phyloP scores from a whole-genome alignment of 2,113 vertebrate species.

The Cyrtonyx montezumae region DNA sequence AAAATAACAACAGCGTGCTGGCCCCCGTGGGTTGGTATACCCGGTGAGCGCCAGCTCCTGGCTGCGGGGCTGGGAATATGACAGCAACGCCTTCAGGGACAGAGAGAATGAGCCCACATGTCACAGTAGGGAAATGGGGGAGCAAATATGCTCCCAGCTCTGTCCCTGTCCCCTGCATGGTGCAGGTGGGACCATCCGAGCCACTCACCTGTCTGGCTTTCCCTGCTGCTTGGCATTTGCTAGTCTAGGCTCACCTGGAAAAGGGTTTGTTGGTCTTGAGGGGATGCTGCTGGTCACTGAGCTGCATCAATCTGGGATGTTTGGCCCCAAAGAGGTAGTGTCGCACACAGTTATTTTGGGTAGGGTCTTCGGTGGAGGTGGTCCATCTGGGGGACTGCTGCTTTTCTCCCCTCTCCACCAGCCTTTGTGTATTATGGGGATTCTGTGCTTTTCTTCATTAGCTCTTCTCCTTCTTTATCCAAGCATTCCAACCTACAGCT shows the following conservation, averaged over 20 bases:
- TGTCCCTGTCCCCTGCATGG: neutral
- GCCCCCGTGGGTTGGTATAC: slow-evolving; percentile 18
- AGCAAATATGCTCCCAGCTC: neutral
- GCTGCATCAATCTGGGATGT: fast-evolving
- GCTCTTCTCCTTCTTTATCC: neutral
- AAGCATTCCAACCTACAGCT: fast-evolving
- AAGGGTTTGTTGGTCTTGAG: fast-evolving
- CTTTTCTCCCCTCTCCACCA: neutral
- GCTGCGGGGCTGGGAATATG: neutral
- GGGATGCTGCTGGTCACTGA: neutral
- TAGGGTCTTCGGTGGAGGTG: fast-evolving
- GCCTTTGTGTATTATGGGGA: neutral
- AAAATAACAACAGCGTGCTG: neutral
- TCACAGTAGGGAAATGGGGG: fast-evolving
- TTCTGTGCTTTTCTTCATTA: neutral
- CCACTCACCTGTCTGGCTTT: neutral
- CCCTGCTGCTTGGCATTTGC: neutral
- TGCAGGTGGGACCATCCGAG: neutral
- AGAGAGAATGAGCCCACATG: fast-evolving
- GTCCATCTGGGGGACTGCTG: neutral
- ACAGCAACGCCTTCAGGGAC: neutral
- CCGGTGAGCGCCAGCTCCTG: slow-evolving; percentile 33
- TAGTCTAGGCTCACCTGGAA: neutral
- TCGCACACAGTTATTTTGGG: neutral
- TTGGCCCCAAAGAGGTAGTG: neutral